Percentiles rank a stretch among this genome's conserved stretches.
phyloP scores from a whole-genome alignment of 2,888 invertebrate species.

The Teinopalpus imperialis region DNA sequence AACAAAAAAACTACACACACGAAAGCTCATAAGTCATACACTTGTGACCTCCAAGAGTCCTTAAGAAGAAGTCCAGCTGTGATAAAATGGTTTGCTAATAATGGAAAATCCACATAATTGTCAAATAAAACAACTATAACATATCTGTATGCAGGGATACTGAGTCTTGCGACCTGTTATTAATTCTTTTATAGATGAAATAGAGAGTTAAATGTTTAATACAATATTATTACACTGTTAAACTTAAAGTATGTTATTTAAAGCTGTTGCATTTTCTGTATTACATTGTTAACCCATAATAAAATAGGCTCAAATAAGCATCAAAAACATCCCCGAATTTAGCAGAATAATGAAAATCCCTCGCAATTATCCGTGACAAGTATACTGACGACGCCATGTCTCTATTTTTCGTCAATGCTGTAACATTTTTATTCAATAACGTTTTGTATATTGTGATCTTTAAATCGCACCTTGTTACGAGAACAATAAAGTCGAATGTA shows the following conservation, averaged over 20 bases:
- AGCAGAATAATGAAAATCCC: slow-evolving; percentile 26
- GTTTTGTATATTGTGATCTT: slow-evolving; percentile 15
- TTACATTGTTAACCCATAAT: not conserved
- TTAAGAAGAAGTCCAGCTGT: no score
- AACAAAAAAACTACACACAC: no score
- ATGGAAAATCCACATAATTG: no score
- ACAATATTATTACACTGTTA: no score
- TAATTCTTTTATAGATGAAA: no score
- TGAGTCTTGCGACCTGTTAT: no score
- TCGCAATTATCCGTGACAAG: slow-evolving; percentile 41
- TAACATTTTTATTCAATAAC: slow-evolving; percentile 48
- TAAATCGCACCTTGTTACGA: slow-evolving; percentile 34
- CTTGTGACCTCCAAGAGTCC: no score
- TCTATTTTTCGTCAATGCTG: slow-evolving; percentile 59
- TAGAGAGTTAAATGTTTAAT: no score
- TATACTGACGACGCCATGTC: slow-evolving; percentile 62
- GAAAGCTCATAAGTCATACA: no score
- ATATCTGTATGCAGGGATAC: no score
- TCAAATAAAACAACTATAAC: no score
- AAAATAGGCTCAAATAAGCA: slow-evolving; percentile 16
- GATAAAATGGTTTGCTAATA: no score
- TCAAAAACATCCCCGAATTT: slow-evolving; percentile 18
- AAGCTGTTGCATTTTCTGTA: not conserved
- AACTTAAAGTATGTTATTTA: not conserved
- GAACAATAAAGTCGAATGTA: slow-evolving; percentile 8